Evolutionary conservation across 30 jellyfish, hydroid and myxozoan species (phyloP).

Genomic region (Hydractinia symbiolongicarpus): DNA sequence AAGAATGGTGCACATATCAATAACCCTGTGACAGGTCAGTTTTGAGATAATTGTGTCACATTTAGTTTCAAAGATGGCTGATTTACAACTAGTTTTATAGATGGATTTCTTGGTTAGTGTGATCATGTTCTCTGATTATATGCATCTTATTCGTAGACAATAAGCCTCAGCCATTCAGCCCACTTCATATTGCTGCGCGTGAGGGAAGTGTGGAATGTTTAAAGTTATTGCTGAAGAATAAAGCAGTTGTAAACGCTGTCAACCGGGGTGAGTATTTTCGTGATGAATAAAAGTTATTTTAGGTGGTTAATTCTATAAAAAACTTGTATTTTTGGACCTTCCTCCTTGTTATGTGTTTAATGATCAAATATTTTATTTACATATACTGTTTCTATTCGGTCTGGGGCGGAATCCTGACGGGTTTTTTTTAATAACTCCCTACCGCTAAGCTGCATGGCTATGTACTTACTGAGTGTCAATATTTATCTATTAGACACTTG

Average conservation of each 20-base stretch:
- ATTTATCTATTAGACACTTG: no score
- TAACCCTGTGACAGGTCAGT: background rate
- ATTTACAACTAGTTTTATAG: no score
- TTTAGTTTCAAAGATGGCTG: no score
- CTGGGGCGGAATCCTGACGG: no score
- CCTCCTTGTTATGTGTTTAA: no score
- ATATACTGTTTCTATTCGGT: no score
- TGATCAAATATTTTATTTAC: no score
- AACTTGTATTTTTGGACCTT: background rate
- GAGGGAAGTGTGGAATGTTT: constrained; percentile 57
- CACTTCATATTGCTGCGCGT: constrained; percentile 70
- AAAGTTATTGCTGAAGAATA: constrained; percentile 29
- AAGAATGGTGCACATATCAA: constrained; percentile 28
- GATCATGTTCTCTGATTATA: background rate
- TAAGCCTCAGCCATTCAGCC: constrained; percentile 39
- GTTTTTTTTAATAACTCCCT: no score
- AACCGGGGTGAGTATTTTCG: constrained; percentile 27
- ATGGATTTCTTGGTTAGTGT: background rate
- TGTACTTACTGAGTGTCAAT: no score
- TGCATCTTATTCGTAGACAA: background rate
- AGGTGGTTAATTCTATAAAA: background rate
- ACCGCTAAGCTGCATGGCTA: no score
- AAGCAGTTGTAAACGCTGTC: constrained; percentile 38
- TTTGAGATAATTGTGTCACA: background rate
- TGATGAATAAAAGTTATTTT: background rate